Base-by-base conservation (phyloP, 2,888 invertebrate species). In the Torymus texanus region DNA sequence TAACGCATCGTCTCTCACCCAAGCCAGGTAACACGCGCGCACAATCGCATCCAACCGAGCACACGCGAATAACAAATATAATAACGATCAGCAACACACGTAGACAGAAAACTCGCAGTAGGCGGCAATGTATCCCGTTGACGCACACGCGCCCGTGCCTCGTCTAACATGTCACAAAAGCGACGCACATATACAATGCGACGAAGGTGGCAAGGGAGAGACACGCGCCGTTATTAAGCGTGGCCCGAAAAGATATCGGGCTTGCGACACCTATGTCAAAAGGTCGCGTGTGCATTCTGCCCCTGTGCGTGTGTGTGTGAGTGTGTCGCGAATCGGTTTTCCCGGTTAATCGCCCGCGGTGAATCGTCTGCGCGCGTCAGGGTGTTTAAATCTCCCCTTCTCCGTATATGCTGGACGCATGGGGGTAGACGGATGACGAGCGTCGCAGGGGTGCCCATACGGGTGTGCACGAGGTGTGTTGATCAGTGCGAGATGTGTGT, bases 301-400 rank as follows among this genome's bases (percentile, higher is more conserved):
- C 41, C 18, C 75, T 80, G n/a, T n/a, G n/a, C n/a, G n/a, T n/a
- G n/a, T n/a, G n/a, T 41, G 21, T 8, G 3, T 41, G 41, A 8
- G 41, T 41, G 41, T 41, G 41, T 75, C 76, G 70, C 58, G 77
- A 83, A 80, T 79, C 67, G 81, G 75, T 82, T 84, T 84, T 81
- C 83, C 82, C 82, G 82, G 80, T 79, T 85, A 84, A 85, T 85
- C 84, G 82, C 83, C 82, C 81, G 75, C 81, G 83, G 79, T 16
- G 83, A 84, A 85, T 84, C 76, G 81, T 77, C 75, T 78, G 83
- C 63, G 81, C 84, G 83, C 76, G 81, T 78, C 76, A 79, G 83
- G 70, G 81, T 84, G 83, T 85, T 86, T 85, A 85, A 87, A 86
- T 86, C 84, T 84, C 83, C 62, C 18, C 58, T 12, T 16, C 13